These are phyloP conservation scores for Rhopalosiphum nymphaeae DNA, from an alignment of 2,888 invertebrate species.

Conservation along the genomic window DNA sequence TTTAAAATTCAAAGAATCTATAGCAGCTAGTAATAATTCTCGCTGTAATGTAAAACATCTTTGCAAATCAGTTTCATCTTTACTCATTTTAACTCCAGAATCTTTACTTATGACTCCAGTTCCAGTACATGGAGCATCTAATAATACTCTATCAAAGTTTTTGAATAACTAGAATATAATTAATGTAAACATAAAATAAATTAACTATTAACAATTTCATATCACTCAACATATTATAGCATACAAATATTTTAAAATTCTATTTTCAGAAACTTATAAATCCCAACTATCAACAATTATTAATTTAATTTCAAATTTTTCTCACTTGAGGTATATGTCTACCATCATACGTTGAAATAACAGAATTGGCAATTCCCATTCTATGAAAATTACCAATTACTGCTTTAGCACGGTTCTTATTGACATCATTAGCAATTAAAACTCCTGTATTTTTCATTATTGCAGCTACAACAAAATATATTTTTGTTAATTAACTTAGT, in stretches of 20 bases:
- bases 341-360: conserved; percentile 92
- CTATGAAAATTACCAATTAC: conserved; percentile 97
- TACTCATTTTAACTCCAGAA: conserved; percentile 93
- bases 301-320: conserved; percentile 38
- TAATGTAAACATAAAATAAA: background rate
- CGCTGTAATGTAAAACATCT: conserved; percentile 93
- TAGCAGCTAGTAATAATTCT: conserved; percentile 93
- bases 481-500: background rate
- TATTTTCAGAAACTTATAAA: background rate
- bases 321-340: conserved; percentile 80
- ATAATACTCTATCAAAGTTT: conserved; percentile 93
- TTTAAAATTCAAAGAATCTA: conserved; percentile 94
- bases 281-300: background rate
- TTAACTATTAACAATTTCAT: background rate
- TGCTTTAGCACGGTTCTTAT: conserved; percentile 89
- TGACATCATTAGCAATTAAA: conserved; percentile 95
- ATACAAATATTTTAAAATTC: background rate
- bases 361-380: conserved; percentile 93
- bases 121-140: conserved; percentile 99
- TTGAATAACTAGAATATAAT: conserved; percentile 77
- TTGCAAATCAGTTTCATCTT: conserved; percentile 90
- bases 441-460: conserved; percentile 98
- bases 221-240: background rate
- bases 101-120: conserved; percentile 99
- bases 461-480: conserved; percentile 75